Conservation (phyloP, 1,140 invertebrate genomes). For the Himalopsyche phryganea region DNA sequence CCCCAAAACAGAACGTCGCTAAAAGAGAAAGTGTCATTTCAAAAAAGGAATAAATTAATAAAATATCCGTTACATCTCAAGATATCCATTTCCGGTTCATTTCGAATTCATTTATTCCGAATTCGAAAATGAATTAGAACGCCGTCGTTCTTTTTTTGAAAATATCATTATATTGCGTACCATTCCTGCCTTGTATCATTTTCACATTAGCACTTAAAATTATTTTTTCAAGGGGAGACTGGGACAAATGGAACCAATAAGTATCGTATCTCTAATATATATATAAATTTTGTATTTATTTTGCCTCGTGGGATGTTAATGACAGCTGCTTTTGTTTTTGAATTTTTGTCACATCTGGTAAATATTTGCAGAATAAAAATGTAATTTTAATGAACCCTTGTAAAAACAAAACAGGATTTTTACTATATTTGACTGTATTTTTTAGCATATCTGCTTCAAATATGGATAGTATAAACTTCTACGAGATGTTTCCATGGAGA, state of each 20-base stretch:
- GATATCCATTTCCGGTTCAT: constrained; percentile 25
- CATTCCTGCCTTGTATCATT: constrained; percentile 13
- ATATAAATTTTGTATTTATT: not conserved
- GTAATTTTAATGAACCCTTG: too few relatives aligned
- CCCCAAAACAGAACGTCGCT: too few relatives aligned
- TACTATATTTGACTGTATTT: too few relatives aligned
- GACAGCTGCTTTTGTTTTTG: too few relatives aligned
- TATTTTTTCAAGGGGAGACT: not conserved
- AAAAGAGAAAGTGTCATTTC: not conserved
- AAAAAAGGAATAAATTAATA: constrained; percentile 4
- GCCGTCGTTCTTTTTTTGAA: constrained; percentile 16
- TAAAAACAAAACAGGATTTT: too few relatives aligned
- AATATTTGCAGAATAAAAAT: too few relatives aligned
- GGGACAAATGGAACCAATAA: constrained; percentile 5
- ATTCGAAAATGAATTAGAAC: constrained; percentile 30
- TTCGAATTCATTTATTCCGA: constrained; percentile 31
- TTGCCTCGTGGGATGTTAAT: too few relatives aligned
- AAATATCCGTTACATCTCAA: constrained; percentile 20
- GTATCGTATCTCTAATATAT: not conserved
- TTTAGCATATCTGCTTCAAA: too few relatives aligned
- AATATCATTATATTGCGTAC: too few relatives aligned
- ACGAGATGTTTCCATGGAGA: too few relatives aligned
- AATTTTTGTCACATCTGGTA: too few relatives aligned
- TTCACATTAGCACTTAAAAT: constrained; percentile 20
- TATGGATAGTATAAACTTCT: too few relatives aligned